These are phyloP conservation scores for Eupithecia insigniata DNA, from an alignment of 2,888 invertebrate genomes.

Conservation along the genomic window DNA sequence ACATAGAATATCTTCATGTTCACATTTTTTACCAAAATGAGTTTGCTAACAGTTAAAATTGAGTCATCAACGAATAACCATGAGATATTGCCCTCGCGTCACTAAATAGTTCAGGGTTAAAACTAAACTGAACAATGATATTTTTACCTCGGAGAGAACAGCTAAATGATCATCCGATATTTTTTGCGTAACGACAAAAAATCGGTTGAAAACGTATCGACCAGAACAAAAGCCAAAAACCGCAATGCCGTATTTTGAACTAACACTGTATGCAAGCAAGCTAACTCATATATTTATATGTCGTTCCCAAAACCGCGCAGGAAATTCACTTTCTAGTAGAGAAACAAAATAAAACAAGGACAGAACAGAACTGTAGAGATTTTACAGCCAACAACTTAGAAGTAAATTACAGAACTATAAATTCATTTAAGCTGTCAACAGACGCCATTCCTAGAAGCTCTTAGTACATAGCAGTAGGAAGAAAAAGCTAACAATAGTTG, in stretches of 20 bases:
- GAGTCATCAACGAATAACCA: conserved; percentile 25
- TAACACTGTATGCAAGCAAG: conserved; percentile 19
- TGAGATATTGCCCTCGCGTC: conserved; percentile 39
- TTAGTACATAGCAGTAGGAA: background rate
- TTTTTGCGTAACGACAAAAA: conserved; percentile 22
- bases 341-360: conserved; percentile 14
- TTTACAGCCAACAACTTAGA: conserved; percentile 19
- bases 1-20: background rate
- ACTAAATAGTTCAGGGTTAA: conserved; percentile 44
- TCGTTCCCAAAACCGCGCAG: background rate
- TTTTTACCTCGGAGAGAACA: conserved; percentile 31
- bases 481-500: conserved; percentile 11
- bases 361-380: conserved; percentile 19
- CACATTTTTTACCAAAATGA: too few species aligned
- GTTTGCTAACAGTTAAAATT: conserved; percentile 26
- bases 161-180: conserved; percentile 16
- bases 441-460: conserved; percentile 13
- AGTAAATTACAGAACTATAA: conserved; percentile 18
- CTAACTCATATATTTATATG: conserved; percentile 19
- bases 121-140: conserved; percentile 38
- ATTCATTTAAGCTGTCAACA: conserved; percentile 19
- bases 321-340: conserved; percentile 2
- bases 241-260: conserved; percentile 29
- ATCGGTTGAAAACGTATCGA: conserved; percentile 13
- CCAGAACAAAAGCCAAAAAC: conserved; percentile 15